Evolutionary conservation across 2,888 invertebrate genomes (phyloP).

Genomic region (Dinocampus coccinellae): DNA sequence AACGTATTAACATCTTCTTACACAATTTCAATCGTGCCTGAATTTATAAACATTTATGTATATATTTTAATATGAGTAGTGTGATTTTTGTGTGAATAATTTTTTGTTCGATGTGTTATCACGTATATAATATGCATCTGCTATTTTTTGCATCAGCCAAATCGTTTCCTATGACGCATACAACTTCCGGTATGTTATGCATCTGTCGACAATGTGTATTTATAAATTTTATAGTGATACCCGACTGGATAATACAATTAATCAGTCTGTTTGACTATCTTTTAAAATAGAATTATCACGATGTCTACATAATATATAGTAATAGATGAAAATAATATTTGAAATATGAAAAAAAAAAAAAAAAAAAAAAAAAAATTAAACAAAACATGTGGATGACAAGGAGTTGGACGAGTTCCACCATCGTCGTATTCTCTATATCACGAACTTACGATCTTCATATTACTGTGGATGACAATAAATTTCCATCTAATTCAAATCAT

Average conservation of each 20-base stretch:
- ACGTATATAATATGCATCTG: not conserved
- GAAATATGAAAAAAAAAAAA: not conserved
- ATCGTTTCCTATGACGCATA: not conserved
- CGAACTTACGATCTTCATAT: not conserved
- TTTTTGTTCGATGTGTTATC: not conserved
- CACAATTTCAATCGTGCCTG: too few relatives aligned
- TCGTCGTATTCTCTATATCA: not conserved
- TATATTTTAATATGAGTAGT: not conserved
- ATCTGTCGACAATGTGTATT: constrained; percentile 2
- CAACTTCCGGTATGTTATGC: constrained; percentile 2
- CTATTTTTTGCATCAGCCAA: not conserved
- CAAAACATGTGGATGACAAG: not conserved
- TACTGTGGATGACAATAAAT: not conserved
- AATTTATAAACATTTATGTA: not conserved
- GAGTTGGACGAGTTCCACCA: not conserved
- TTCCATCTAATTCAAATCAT: too few relatives aligned
- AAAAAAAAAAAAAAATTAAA: not conserved
- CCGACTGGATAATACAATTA: not conserved
- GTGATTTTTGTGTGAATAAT: not conserved
- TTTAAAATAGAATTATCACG: not conserved
- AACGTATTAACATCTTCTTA: too few relatives aligned
- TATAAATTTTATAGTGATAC: constrained; percentile 4
- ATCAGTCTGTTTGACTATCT: not conserved
- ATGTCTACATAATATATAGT: not conserved
- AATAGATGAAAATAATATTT: not conserved